Conservation (phyloP, 1,140 invertebrate species). For the Linepithema humile region DNA sequence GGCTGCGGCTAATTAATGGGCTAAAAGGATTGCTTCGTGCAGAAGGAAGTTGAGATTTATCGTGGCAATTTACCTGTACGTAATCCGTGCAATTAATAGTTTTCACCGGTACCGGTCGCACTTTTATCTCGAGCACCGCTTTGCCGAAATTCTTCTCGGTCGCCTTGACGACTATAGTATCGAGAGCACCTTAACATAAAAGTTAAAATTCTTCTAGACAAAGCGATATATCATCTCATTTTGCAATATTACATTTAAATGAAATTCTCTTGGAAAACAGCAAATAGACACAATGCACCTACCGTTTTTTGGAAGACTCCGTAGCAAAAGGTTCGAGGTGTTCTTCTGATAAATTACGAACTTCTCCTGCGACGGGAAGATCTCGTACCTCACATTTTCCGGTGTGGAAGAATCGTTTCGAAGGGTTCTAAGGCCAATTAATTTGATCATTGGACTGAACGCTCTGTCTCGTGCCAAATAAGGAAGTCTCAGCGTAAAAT, state of each 20-base stretch:
- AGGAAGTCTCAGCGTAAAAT: conserved; percentile 77
- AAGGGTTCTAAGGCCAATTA: conserved; percentile 76
- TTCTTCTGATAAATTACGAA: conserved; percentile 61
- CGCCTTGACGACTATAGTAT: conserved; percentile 73
- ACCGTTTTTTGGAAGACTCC: conserved; percentile 69
- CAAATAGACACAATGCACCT: conserved; percentile 18
- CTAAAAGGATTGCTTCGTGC: not conserved
- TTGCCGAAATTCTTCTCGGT: conserved; percentile 63
- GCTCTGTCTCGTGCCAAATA: conserved; percentile 64
- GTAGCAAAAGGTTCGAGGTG: conserved; percentile 67
- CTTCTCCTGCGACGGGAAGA: conserved; percentile 64
- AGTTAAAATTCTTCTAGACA: not conserved
- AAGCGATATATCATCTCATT: not conserved
- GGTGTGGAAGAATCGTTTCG: conserved; percentile 73
- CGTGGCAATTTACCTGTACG: conserved; percentile 74
- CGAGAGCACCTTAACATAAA: conserved; percentile 15
- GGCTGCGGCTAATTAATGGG: not conserved
- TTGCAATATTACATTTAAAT: not conserved
- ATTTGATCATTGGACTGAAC: conserved; percentile 60
- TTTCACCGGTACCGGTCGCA: conserved; percentile 64
- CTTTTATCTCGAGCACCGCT: conserved; percentile 78
- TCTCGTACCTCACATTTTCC: conserved; percentile 70
- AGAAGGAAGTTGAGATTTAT: not conserved
- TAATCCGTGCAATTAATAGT: conserved; percentile 77
- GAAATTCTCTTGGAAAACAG: not conserved